Evolutionary conservation across 1,140 invertebrate species (phyloP).

Genomic region (Prorops nasuta): DNA sequence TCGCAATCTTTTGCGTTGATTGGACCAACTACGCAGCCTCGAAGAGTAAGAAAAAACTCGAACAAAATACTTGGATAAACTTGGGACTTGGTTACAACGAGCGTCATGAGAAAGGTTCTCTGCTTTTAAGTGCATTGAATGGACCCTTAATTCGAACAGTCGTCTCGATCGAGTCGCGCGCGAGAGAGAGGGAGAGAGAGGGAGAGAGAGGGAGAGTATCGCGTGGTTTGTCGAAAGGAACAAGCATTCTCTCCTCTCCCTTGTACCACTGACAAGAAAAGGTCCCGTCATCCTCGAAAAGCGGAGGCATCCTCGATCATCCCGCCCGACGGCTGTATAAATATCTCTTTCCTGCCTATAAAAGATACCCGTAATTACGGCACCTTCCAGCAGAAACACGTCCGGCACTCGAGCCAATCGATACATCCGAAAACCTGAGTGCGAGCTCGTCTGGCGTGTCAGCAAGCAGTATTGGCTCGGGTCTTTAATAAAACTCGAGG

Average conservation of each 20-base stretch:
- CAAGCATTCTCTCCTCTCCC: too few relatives aligned
- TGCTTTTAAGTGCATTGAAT: conserved; percentile 23
- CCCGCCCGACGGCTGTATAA: conserved; percentile 51
- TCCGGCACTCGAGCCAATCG: conserved; percentile 31
- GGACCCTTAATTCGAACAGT: conserved; percentile 30
- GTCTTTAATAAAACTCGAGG: not conserved
- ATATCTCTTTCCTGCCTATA: conserved; percentile 50
- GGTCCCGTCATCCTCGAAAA: conserved; percentile 39
- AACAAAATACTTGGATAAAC: too few relatives aligned
- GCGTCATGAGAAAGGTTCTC: conserved; percentile 21
- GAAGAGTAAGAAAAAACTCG: too few relatives aligned
- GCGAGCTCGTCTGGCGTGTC: not conserved
- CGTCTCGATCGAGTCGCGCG: too few relatives aligned
- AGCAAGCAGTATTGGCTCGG: not conserved
- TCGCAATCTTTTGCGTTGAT: too few relatives aligned
- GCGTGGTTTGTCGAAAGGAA: too few relatives aligned
- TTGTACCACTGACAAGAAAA: too few relatives aligned
- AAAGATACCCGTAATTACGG: conserved; percentile 50
- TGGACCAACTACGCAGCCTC: too few relatives aligned
- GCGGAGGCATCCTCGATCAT: conserved; percentile 50
- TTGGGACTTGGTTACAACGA: too few relatives aligned
- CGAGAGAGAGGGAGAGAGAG: too few relatives aligned
- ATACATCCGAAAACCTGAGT: conserved; percentile 15
- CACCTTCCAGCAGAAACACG: conserved; percentile 43
- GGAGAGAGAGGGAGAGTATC: too few relatives aligned